Evolutionary conservation across 1,140 invertebrate genomes (phyloP), one percentile per base, ranked within the genome.

Genomic region (Cydia pomonella): DNA sequence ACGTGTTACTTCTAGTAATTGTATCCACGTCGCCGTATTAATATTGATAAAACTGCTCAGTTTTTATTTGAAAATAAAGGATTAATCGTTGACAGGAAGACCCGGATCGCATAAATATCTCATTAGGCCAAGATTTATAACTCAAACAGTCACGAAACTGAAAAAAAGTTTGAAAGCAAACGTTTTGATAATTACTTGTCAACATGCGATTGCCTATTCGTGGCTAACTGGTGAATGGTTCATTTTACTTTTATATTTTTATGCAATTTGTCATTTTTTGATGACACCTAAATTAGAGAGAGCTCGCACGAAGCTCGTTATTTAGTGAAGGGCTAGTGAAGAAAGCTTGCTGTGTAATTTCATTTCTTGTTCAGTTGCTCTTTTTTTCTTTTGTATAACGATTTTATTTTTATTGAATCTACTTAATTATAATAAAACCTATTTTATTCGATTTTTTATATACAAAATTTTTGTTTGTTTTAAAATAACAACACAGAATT

Each of bases 201-300:
- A 88, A 84, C 91, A 92, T 92, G 91, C 91, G 87, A 92, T 89
- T 91, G 88, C 91, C 90, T 92, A 88, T 89, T 88, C 79, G 87
- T 69, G 64, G 64, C 64, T 81, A 79, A 78, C 81, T 84, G 77
- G 76, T 75, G 78, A 78, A 83, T 82, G 81, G 80, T 90, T 92
- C 89, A 91, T 92, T 50, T 81, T 76, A 53, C 72, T 85, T 89
- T 89, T 91, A 90, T 89, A 87, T 90, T 87, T 82, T 69, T 73
- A 79, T 50, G 82, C 83, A 86, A 92, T 92, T 90, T 91, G 90
- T 92, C 88, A 92, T 90, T 89, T 87, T 80, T 89, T 91, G 89
- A 91, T 91, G 89, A 92, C 85, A 80, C 85, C 82, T 82, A 83
- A 85, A 88, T 87, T 85, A 90, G 64, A 88, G 64, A 88, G 85